phyloP scores from a whole-genome alignment of 1,140 invertebrate species.

The Argopecten irradians region DNA sequence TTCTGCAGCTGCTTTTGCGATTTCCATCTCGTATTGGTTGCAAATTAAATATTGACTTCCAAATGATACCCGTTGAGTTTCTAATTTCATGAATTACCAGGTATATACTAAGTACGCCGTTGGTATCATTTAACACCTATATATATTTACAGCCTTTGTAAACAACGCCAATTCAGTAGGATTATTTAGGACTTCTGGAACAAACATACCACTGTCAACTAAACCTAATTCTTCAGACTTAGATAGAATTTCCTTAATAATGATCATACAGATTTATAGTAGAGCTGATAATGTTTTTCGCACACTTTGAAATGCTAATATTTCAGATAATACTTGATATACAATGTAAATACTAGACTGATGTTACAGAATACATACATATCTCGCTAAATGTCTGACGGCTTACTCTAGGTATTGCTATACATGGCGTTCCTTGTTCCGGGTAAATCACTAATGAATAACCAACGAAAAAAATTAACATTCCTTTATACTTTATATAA shows the following conservation, averaged over 20 bases:
- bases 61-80: neutral
- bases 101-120: neutral
- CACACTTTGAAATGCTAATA: slow-evolving; percentile 22
- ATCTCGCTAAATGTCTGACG: neutral
- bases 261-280: neutral
- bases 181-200: neutral
- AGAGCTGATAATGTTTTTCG: slow-evolving; percentile 2
- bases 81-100: neutral
- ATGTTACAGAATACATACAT: neutral
- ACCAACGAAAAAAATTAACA: no score
- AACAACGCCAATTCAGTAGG: neutral
- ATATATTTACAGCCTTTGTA: neutral
- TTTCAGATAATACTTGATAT: neutral
- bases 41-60: neutral
- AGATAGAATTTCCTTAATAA: slow-evolving; percentile 23
- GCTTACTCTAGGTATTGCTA: neutral
- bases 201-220: slow-evolving; percentile 6
- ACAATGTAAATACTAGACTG: neutral
- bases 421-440: no score
- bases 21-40: neutral
- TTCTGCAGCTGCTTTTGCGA: neutral
- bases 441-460: no score
- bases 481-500: no score
- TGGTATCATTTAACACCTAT: neutral
- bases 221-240: neutral